A percentile compares a stretch with the other conserved stretches of the same genome.
These are phyloP conservation scores for Drosophila borborema DNA, from an alignment of 2,888 invertebrate genomes.

Conservation along the genomic window DNA sequence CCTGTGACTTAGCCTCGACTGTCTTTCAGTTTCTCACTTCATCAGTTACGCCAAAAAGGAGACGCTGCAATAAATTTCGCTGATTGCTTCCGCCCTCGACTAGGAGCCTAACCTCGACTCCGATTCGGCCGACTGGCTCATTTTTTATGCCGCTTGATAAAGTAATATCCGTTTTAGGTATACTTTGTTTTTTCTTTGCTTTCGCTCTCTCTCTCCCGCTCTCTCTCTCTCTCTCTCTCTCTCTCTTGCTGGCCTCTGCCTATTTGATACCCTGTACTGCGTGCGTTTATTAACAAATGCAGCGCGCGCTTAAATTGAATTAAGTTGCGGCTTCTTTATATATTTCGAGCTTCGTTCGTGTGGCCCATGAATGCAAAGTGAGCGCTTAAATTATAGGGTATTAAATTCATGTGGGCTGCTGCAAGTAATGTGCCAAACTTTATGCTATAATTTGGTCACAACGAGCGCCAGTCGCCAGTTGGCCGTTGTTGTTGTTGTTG, in stretches of 20 bases:
- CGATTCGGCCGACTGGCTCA: slow-evolving; percentile 64
- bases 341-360: neutral
- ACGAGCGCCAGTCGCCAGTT: slow-evolving; percentile 22
- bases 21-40: slow-evolving; percentile 81
- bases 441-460: slow-evolving; percentile 70
- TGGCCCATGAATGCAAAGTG: slow-evolving; percentile 50
- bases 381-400: slow-evolving; percentile 58
- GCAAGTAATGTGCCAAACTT: slow-evolving; percentile 77
- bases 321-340: slow-evolving; percentile 22
- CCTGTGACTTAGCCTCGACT: slow-evolving; percentile 71
- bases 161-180: slow-evolving; percentile 80
- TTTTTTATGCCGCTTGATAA: slow-evolving; percentile 81
- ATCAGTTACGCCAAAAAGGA: slow-evolving; percentile 80
- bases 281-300: slow-evolving; percentile 32
- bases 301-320: slow-evolving; percentile 40
- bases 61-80: slow-evolving; percentile 80
- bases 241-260: neutral
- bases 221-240: neutral
- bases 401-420: slow-evolving; percentile 51
- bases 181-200: slow-evolving; percentile 34
- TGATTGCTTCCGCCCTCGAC: slow-evolving; percentile 74
- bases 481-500: slow-evolving; percentile 22
- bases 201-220: neutral
- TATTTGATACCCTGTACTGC: slow-evolving; percentile 44
- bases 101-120: slow-evolving; percentile 57